These are phyloP conservation scores for Euschistus heros DNA, from an alignment of 1,140 invertebrate species.

Conservation along the genomic window DNA sequence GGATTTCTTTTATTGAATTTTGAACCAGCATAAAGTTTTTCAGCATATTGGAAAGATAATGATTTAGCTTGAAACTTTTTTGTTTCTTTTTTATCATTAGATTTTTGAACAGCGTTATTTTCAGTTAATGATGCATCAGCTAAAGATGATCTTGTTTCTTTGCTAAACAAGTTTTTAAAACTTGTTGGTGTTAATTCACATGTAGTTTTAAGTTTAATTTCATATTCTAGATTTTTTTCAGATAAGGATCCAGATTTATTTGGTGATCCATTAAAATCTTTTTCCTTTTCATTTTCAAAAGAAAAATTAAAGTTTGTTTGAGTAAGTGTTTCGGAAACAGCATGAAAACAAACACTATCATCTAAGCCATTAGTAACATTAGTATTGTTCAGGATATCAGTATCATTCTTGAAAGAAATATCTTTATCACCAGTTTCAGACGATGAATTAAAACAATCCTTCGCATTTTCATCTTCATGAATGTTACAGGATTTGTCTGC, in stretches of 20 bases:
- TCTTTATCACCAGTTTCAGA: constrained; percentile 10
- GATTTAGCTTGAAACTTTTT: constrained; percentile 34
- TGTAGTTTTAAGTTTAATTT: not conserved
- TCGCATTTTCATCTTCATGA: constrained; percentile 33
- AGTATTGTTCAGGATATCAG: not conserved
- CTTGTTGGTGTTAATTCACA: not conserved
- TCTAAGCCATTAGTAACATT: constrained; percentile 1
- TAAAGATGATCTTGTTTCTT: not conserved
- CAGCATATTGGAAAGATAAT: constrained; percentile 42
- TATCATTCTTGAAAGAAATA: not conserved
- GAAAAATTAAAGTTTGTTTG: not conserved
- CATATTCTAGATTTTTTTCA: not conserved
- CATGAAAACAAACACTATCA: constrained; percentile 19
- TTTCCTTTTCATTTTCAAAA: no score
- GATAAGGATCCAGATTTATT: no score
- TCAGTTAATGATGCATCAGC: not conserved
- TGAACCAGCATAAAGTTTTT: constrained; percentile 57
- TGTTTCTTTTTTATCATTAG: constrained; percentile 31
- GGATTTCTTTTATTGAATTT: constrained; percentile 62
- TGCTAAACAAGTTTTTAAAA: constrained; percentile 8
- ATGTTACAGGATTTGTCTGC: constrained; percentile 28
- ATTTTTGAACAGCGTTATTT: constrained; percentile 20
- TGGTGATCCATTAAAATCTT: no score
- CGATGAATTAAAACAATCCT: constrained; percentile 25
- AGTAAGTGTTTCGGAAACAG: constrained; percentile 16